phyloP scores from a whole-genome alignment of 2,888 invertebrate species.

The Agrotis puta region DNA sequence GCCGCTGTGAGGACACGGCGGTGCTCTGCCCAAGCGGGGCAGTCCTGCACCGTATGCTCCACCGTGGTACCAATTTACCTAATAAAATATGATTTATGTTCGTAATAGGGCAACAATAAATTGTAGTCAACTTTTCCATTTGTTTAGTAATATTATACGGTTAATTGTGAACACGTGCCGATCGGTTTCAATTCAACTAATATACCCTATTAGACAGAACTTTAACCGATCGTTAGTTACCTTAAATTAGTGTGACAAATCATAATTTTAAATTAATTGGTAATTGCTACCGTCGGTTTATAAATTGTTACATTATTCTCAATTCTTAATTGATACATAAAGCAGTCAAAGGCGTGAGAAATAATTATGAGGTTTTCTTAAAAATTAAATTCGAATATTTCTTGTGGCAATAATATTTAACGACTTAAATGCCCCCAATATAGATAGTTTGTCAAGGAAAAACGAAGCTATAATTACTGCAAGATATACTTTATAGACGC shows the following conservation, averaged over 20 bases:
- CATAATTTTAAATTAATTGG: constrained; percentile 62
- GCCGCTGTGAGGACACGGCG: no score
- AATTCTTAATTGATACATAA: constrained; percentile 53
- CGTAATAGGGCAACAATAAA: constrained; percentile 27
- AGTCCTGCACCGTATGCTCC: no score
- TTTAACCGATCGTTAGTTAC: constrained; percentile 35
- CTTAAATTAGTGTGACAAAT: constrained; percentile 62
- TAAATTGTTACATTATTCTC: constrained; percentile 50
- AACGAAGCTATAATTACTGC: background rate
- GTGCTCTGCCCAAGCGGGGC: no score
- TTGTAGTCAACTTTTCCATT: constrained; percentile 41
- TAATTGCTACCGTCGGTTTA: constrained; percentile 58
- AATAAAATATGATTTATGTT: constrained; percentile 29
- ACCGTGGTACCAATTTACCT: constrained; percentile 10
- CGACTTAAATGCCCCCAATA: constrained; percentile 21
- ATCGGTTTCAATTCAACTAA: constrained; percentile 49
- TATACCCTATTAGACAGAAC: constrained; percentile 40
- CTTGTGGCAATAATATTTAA: constrained; percentile 13
- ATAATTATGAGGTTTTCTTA: constrained; percentile 31
- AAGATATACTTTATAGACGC: background rate
- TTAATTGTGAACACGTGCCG: constrained; percentile 55
- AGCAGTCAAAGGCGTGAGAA: constrained; percentile 30
- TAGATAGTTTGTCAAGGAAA: background rate
- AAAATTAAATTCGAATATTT: constrained; percentile 26
- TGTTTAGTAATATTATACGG: constrained; percentile 32